Evolutionary conservation across 2,113 vertebrate species (phyloP).

Genomic region (Muscicapa adusta): DNA sequence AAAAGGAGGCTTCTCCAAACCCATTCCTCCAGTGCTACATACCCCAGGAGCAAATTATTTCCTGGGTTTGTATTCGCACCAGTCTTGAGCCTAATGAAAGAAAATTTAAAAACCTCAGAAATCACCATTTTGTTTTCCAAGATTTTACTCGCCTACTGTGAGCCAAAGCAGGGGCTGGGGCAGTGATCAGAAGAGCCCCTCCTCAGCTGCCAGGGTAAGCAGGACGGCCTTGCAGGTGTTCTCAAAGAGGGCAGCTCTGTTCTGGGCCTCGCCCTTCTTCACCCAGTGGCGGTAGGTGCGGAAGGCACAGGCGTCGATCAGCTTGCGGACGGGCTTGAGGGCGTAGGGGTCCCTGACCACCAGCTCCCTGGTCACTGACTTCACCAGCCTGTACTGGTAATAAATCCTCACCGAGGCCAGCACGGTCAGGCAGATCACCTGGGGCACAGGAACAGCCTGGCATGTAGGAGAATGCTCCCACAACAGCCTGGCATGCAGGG

Average conservation of each 20-base stretch:
- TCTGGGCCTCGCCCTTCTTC: constrained; percentile 96
- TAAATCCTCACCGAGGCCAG: constrained; percentile 92
- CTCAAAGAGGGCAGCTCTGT: constrained; percentile 95
- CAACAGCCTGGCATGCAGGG: too few species aligned
- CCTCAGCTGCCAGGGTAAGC: constrained; percentile 78
- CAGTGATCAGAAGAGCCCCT: constrained; percentile 45
- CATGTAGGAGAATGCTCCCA: too few species aligned
- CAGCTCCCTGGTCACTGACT: constrained; percentile 88
- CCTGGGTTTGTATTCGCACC: neutral
- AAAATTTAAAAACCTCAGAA: neutral
- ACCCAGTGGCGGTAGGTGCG: constrained; percentile 98
- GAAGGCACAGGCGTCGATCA: constrained; percentile 95
- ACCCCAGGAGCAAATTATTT: fast-evolving
- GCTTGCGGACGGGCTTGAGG: constrained; percentile 87
- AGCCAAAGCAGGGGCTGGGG: neutral
- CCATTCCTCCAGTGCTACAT: neutral
- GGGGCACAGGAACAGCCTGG: neutral
- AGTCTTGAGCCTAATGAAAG: neutral
- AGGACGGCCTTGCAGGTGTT: constrained; percentile 93
- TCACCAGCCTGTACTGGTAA: constrained; percentile 88
- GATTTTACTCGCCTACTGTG: constrained; percentile 16
- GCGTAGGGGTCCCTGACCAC: constrained; percentile 90
- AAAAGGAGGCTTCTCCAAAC: neutral
- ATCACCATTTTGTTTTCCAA: neutral
- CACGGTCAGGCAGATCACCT: constrained; percentile 92